These are phyloP conservation scores for Axinella damicornis DNA, from an alignment of 37 sponge, comb jelly and placozoan species.

Conservation along the genomic window DNA sequence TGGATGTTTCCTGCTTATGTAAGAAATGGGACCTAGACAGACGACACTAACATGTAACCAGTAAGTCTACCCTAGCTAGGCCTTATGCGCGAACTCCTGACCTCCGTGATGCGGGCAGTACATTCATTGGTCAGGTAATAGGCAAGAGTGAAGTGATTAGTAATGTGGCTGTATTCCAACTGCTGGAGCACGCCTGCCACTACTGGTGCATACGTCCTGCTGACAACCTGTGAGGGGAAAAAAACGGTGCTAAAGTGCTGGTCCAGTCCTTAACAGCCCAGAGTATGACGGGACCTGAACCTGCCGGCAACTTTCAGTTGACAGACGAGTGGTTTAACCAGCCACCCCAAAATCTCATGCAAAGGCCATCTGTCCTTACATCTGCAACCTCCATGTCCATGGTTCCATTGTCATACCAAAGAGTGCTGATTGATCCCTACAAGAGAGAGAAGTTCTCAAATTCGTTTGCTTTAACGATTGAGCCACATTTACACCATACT, in stretches of 20 bases:
- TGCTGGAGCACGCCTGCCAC: constrained; percentile 70
- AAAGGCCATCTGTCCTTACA: constrained; percentile 46
- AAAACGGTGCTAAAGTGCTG: background rate
- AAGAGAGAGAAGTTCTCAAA: no score
- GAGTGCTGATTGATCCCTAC: constrained; percentile 39
- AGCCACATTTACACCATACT: constrained; percentile 21
- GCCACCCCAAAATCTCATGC: no score
- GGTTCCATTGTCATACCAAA: constrained; percentile 77
- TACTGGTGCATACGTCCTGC: constrained; percentile 83
- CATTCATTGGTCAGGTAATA: constrained; percentile 35
- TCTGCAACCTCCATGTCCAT: constrained; percentile 41
- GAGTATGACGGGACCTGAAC: no score
- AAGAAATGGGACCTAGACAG: no score
- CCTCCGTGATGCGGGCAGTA: constrained; percentile 63
- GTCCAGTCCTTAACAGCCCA: no score
- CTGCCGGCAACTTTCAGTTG: no score
- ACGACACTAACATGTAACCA: no score
- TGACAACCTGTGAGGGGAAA: constrained; percentile 54
- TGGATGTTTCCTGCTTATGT: no score
- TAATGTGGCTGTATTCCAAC: constrained; percentile 62
- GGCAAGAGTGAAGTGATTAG: constrained; percentile 59
- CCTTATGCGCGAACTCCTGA: no score
- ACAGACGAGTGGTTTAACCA: no score
- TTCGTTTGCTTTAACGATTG: no score
- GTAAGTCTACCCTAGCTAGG: no score